These are phyloP conservation scores for Malurus cyaneus DNA, from an alignment of 2,113 vertebrate genomes.

Conservation along the genomic window DNA sequence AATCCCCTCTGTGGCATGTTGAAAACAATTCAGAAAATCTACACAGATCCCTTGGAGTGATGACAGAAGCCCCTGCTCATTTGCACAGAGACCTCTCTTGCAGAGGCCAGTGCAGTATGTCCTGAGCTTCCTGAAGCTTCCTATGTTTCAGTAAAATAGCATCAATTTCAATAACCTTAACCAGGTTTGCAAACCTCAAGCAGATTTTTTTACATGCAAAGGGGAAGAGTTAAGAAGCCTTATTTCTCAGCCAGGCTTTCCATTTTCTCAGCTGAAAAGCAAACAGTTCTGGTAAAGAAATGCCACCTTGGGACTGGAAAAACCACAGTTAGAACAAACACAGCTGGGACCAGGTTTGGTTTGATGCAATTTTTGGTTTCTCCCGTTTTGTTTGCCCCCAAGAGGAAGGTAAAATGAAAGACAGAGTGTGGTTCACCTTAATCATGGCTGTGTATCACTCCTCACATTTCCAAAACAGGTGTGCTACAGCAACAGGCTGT, in stretches of 20 bases:
- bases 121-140: background rate
- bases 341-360: background rate
- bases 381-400: background rate
- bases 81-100: background rate
- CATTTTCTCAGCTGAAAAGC: background rate
- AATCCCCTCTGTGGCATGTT: background rate
- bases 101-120: background rate
- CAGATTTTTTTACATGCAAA: background rate
- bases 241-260: background rate
- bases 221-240: background rate
- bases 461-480: background rate
- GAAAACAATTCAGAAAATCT: background rate
- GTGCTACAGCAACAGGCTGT: background rate
- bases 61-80: accelerated
- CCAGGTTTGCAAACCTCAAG: background rate
- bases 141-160: background rate
- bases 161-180: background rate
- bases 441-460: background rate
- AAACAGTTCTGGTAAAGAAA: background rate
- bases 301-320: background rate
- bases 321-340: background rate
- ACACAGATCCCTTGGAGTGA: background rate
- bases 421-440: background rate
- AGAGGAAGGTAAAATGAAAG: background rate
- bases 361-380: background rate